Base-by-base conservation (phyloP, 2,797 vertebrate species). In the Pipistrellus nathusii region DNA sequence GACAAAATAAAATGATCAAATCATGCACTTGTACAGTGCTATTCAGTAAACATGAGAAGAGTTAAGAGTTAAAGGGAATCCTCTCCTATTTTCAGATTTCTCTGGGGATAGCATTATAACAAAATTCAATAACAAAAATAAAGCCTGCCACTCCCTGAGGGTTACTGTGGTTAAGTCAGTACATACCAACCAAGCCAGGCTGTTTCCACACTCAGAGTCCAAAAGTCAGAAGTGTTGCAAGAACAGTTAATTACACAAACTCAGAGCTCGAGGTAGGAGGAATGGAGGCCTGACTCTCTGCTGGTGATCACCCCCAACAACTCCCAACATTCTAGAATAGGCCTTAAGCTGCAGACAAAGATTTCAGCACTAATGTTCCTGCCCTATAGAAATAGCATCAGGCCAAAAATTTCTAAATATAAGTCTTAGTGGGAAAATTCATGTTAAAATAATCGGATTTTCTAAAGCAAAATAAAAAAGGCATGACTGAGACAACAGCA, bases 71-170 rank as follows among this genome's bases (percentile, higher is more conserved):
- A 30, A 91, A 84, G 41, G 48, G 80, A 88, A 48, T 73, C 38
- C 88, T 92, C n/a, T 96, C 83, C 75, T 77, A 83, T 88, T 77
- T 95, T 78, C 2, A 48, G 35, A 2, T 88, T 94, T 80, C 32
- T 88, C 71, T 96, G 69, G 15, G 44, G 27, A 53, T 68, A 38
- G 6, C 41, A 73, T 32, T 77, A 89, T 51, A 64, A 92, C 44
- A 94, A 95, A 94, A 94, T 38, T 84, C 87, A 95, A 82, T 25
- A 38, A 83, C 41, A 85, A 92, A 81, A 88, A 88, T 53, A 66
- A 0, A 73, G 68, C 8, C 41, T 86, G 88, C 38, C 51, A 66
- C 48, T 95, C 81, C 44, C 35, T 73, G 25, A 87, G 46, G 84
- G 48, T 78, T 59, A n/a, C 21, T 41, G 41, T 76, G 72, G 75